Base-by-base conservation (phyloP, 1,140 invertebrate species). In the Heterodera schachtii region DNA sequence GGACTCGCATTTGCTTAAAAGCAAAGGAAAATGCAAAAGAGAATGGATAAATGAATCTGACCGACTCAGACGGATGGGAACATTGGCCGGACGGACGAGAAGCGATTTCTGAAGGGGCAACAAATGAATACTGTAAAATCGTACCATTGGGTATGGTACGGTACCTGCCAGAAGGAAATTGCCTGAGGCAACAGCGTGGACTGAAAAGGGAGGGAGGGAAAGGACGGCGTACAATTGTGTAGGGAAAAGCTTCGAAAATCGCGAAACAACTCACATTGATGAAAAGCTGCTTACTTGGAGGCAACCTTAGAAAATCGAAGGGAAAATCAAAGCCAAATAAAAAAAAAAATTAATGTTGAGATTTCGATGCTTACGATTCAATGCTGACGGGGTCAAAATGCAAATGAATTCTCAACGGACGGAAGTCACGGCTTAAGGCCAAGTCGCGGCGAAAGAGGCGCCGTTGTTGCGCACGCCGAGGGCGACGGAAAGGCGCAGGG, bases 1-100 rank as follows among this genome's bases (percentile, higher is more conserved):
- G 44, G 83, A 57, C 67, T 83, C 75, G 64, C 82, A 83, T 71
- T 84, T 84, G 16, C 82, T 83, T 31, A 31, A 81, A 82, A 81
- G 75, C 9, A 73, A 76, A 73, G 46, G 31, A 31, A 31, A 31
- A 3, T 16, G 67, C n/a, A 43, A 2, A 43, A 46, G 16, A 69
- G 19, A 69, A 9, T 69, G 67, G 49, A 52, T 8, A 52, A 0
- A 52, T 11, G 11, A 52, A 52, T 47, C 44, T 11, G 3, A 84
- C 82, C 82, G 49, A n/a, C 82, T 83, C 21, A 83, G 43, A 31
- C 82, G 74, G 21, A 83, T 83, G 16, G 82, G 82, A 44, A 73
- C 82, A 16, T 84, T 52, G 21, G 82, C 82, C 44, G n/a, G 83
- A 49, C 82, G 82, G 19, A 83, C 82, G 74, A 82, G 70, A 13